Percentiles rank a stretch among this genome's conserved stretches.
Conservation (phyloP, 2,797 vertebrate species). For the Hydrolagus colliei region DNA sequence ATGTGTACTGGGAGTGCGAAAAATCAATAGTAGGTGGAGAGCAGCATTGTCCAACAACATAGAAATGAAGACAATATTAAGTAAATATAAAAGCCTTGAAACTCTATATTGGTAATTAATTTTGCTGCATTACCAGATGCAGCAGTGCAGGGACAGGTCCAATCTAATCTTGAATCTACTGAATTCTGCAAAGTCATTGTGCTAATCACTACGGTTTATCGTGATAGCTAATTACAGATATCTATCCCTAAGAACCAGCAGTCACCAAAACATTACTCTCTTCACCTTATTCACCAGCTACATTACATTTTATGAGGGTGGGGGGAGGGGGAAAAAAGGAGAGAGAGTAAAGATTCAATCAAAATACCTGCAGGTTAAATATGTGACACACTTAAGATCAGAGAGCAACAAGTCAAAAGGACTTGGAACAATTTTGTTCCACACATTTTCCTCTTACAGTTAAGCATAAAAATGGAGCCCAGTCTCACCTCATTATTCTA, state of each 20-base stretch:
- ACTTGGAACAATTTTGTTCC: not conserved
- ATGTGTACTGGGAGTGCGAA: no score
- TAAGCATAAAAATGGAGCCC: not conserved
- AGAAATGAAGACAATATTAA: no score
- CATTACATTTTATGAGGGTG: not conserved
- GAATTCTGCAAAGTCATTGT: not conserved
- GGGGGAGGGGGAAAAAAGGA: not conserved
- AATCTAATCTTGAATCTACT: not conserved
- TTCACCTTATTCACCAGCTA: not conserved
- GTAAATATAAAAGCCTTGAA: constrained; percentile 24
- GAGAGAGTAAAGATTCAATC: not conserved
- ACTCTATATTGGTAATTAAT: not conserved
- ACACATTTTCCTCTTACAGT: not conserved
- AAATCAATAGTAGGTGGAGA: no score
- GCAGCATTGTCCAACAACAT: no score
- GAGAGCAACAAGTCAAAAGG: not conserved
- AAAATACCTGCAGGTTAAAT: not conserved
- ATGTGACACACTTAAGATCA: no score
- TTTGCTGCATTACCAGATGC: not conserved
- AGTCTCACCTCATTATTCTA: not conserved
- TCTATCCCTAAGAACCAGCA: no score
- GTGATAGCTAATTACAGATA: no score
- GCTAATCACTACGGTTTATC: no score
- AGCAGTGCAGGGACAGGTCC: not conserved
- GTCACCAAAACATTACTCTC: no score